Base-by-base conservation (phyloP, 2,888 invertebrate species). In the Agonum fuliginosum region DNA sequence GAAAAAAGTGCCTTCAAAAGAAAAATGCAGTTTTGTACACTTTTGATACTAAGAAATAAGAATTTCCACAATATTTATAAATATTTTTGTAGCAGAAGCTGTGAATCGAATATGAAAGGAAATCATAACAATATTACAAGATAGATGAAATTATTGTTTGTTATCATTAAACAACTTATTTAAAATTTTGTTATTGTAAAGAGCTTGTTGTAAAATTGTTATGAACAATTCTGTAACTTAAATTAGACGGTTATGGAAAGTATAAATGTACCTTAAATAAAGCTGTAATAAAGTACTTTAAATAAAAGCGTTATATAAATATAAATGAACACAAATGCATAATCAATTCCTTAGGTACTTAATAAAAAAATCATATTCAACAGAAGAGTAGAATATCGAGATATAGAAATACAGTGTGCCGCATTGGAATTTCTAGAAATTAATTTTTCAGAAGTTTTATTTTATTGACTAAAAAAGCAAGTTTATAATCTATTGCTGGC, bases 1-100 rank as follows among this genome's bases (percentile, higher is more conserved):
- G n/a, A 46, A 78, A 81, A 81, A 81, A 83, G 84, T 84, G 84
- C 84, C 84, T 84, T 37, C 34, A 37, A 78, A 67, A 8, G 41
- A 12, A 17, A 71, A 30, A 54, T 30, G 12, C 14, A 5, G 12
- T 30, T 54, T 37, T 19, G 14, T 19, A 48, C 24, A 37, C 19
- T 74, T 70, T 65, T 46, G 65, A 41, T 65, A 73, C 41, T 14
- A 54, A 37, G 37, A 34, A 10, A 37, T 37, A 12, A 51, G n/a
- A 27, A 30, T 24, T 51, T 24, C 37, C 30, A 48, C 24, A 20
- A 46, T 62, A 73, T 74, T 46, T 65, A 65, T 74, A 46, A 73
- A 73, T 73, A 65, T 46, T 77, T 77, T 77, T 76, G 51, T 76
- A 76, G 22, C 69, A 43, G 46, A 20, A 19, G 19, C 24, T n/a